Percentiles rank a stretch among this genome's conserved stretches.
Conservation (phyloP, 2,113 vertebrate species). For the Hyaena hyaena region DNA sequence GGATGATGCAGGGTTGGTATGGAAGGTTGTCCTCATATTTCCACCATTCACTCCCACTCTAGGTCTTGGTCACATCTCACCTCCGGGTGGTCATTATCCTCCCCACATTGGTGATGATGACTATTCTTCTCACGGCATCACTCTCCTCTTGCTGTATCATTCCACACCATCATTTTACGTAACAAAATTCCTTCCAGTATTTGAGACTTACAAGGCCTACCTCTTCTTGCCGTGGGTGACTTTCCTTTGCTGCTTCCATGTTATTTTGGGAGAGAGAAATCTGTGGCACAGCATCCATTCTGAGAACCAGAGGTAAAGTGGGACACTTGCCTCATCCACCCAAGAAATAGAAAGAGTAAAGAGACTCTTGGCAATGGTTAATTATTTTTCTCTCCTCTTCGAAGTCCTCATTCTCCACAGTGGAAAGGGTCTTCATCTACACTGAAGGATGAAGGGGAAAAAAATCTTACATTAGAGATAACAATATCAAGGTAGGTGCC, state of each 20-base stretch:
- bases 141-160: neutral
- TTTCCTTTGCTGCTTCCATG: neutral
- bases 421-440: neutral
- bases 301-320: neutral
- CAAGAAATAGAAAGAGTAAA: neutral
- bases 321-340: neutral
- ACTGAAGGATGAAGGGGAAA: neutral
- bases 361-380: neutral
- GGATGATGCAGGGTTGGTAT: neutral
- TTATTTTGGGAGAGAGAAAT: no score
- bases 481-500: neutral
- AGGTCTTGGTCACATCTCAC: accelerated
- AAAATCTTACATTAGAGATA: neutral
- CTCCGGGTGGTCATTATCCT: no score
- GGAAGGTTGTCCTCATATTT: accelerated
- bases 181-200: neutral
- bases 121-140: accelerated
- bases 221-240: neutral
- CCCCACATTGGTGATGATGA: neutral
- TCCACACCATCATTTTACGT: neutral
- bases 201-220: neutral
- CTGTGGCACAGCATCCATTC: accelerated
- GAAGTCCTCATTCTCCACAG: neutral
- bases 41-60: no score
- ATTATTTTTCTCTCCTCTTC: neutral